Conservation (phyloP, 1,140 invertebrate genomes). For the Leucophenga varia region DNA sequence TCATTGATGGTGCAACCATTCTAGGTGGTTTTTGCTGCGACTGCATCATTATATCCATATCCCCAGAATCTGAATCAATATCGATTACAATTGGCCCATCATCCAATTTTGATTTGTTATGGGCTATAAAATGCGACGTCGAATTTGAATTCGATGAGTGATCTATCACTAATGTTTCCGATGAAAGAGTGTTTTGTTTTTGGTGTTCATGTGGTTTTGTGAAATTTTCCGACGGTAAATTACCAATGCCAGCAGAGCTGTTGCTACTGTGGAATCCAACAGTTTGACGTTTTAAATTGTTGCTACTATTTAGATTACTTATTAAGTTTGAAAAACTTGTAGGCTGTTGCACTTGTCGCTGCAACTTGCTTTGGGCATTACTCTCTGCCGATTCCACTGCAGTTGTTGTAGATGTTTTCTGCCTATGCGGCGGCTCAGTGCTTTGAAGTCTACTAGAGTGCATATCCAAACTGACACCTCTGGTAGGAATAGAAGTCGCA, state of each 20-base stretch:
- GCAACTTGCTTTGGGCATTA: too few species aligned
- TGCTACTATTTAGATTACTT: constrained; percentile 17
- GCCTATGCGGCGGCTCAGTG: constrained; percentile 5
- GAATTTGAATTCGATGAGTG: constrained; percentile 27
- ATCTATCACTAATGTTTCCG: constrained; percentile 19
- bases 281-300: too few species aligned
- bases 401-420: constrained; percentile 1
- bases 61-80: constrained; percentile 46
- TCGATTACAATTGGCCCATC: constrained; percentile 39
- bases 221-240: too few species aligned
- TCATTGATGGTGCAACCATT: background rate
- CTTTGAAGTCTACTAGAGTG: constrained; percentile 16
- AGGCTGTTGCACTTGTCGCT: constrained; percentile 2
- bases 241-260: too few species aligned
- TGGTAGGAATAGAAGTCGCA: too few species aligned
- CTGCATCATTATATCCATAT: constrained; percentile 34
- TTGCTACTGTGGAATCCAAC: too few species aligned
- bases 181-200: too few species aligned
- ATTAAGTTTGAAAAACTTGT: constrained; percentile 34
- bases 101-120: constrained; percentile 37
- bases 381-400: too few species aligned
- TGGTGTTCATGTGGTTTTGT: background rate
- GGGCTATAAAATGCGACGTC: constrained; percentile 33
- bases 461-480: constrained; percentile 15
- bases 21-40: constrained; percentile 7